Conservation (phyloP, 1,140 invertebrate genomes). For the Pantala flavescens region DNA sequence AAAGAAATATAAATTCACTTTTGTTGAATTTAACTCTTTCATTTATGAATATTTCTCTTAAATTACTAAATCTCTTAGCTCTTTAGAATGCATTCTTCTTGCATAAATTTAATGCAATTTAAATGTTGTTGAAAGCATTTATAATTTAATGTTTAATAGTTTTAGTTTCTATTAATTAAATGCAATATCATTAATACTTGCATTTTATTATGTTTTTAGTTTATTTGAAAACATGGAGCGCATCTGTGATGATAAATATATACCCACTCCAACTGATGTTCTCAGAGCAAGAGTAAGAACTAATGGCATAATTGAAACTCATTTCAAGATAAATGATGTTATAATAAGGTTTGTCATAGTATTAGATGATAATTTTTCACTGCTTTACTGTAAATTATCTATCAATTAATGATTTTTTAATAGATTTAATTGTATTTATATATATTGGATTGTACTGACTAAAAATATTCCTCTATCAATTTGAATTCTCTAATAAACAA, state of each 20-base stretch:
- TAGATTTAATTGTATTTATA: constrained; percentile 29
- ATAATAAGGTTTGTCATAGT: constrained; percentile 42
- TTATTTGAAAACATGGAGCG: constrained; percentile 60
- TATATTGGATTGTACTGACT: no score
- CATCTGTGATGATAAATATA: constrained; percentile 51
- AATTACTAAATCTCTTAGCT: no score
- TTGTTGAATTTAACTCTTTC: no score
- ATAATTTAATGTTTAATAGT: no score
- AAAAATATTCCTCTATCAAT: no score
- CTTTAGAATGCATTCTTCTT: no score
- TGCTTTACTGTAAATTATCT: constrained; percentile 2
- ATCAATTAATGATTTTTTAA: constrained; percentile 32
- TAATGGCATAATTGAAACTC: constrained; percentile 64
- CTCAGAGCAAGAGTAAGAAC: constrained; percentile 59
- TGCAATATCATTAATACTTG: not conserved
- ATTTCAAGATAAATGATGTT: constrained; percentile 60
- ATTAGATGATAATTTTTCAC: constrained; percentile 6
- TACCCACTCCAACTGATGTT: constrained; percentile 61
- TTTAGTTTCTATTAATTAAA: no score
- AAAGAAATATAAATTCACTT: no score
- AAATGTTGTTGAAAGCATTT: no score
- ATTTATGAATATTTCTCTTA: no score
- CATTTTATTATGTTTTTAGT: constrained; percentile 34
- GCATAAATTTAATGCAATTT: no score
- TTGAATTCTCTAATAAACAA: no score